These are phyloP conservation scores for Pedetes capensis DNA, from an alignment of 2,113 vertebrate genomes.

Conservation along the genomic window DNA sequence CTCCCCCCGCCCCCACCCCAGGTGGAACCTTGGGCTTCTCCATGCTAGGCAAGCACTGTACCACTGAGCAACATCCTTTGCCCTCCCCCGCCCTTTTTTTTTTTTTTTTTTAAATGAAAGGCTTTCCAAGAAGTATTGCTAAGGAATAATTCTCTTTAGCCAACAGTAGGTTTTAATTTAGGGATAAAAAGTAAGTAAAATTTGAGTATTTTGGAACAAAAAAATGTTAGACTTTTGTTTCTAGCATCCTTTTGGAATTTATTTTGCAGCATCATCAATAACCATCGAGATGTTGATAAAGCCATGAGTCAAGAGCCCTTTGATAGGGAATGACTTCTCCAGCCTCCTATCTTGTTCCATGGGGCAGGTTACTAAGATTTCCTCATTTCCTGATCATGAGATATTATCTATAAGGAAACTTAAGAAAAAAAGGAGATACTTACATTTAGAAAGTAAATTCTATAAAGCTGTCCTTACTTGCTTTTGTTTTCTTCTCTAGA, in stretches of 20 bases:
- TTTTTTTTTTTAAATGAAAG: conserved; percentile 22
- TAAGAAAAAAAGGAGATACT: background rate
- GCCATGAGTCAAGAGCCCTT: accelerated
- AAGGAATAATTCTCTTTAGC: conserved; percentile 3
- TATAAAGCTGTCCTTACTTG: conserved; percentile 40
- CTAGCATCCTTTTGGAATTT: background rate
- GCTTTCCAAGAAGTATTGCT: conserved; percentile 18
- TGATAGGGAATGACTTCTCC: background rate
- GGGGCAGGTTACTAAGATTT: background rate
- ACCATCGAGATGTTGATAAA: background rate
- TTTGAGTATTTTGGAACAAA: background rate
- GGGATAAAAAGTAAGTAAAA: background rate
- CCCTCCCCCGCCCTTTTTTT: background rate
- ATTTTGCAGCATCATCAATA: accelerated
- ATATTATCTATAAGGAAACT: background rate
- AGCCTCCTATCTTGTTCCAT: background rate
- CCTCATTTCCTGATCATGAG: background rate
- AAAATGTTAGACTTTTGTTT: conserved; percentile 1
- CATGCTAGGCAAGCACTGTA: background rate
- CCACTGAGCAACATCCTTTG: background rate
- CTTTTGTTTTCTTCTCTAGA: conserved; percentile 58
- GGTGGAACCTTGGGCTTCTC: background rate
- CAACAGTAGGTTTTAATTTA: conserved; percentile 18
- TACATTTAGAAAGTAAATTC: conserved; percentile 51
- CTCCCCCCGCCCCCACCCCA: too few relatives aligned